Conservation (phyloP, 1,140 invertebrate genomes). For the Bombus haemorrhoidalis region DNA sequence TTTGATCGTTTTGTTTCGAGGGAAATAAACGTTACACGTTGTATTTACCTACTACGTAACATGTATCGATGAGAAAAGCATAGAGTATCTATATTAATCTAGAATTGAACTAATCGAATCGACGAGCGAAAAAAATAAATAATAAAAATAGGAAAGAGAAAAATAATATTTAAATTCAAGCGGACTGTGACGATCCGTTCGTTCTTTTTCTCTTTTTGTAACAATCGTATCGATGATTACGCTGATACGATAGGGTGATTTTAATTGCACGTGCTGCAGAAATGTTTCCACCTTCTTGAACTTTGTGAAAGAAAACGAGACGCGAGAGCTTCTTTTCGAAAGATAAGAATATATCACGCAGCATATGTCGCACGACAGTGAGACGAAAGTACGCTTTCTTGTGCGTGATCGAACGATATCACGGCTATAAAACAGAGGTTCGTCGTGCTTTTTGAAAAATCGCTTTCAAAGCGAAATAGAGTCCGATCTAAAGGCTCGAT, state of each 20-base stretch:
- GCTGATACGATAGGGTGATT: neutral
- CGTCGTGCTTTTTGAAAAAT: neutral
- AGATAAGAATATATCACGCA: neutral
- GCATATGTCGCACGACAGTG: slow-evolving; percentile 28
- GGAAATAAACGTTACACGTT: neutral
- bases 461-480: neutral
- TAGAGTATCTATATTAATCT: neutral
- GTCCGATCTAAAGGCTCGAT: neutral
- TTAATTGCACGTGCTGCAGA: slow-evolving; percentile 34
- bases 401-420: neutral
- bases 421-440: neutral
- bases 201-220: neutral
- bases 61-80: neutral
- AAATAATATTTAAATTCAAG: slow-evolving; percentile 44
- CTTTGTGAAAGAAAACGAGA: slow-evolving; percentile 32
- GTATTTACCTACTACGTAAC: neutral
- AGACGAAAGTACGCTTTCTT: neutral
- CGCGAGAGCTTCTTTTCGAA: neutral
- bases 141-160: neutral
- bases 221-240: neutral
- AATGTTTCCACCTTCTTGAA: slow-evolving; percentile 67
- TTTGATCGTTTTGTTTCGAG: neutral
- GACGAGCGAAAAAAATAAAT: neutral
- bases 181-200: slow-evolving; percentile 34
- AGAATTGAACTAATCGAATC: neutral